Base-by-base conservation (phyloP, 2,113 vertebrate species). In the Chloropsis cyanopogon region DNA sequence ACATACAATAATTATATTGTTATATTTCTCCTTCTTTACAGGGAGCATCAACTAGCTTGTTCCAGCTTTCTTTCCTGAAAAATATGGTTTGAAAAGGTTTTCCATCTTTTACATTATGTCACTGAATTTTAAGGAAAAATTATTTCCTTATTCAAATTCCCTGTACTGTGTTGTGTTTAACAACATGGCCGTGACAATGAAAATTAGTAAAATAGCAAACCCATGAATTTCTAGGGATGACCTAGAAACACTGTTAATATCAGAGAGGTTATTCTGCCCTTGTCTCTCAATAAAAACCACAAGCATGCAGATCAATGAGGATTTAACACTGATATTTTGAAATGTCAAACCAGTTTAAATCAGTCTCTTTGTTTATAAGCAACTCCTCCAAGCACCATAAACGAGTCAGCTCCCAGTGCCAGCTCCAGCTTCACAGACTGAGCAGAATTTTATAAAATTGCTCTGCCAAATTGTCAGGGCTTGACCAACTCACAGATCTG, bases 1-100 rank as follows among this genome's bases (percentile, higher is more conserved):
- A n/a, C 0, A 0, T 20, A 20, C 3, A 21, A 19, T 4, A 14
- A 12, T 4, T 20, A 44, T 15, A 14, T 11, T 41, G 9, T 10
- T 71, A 1, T 10, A 56, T 50, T 69, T 81, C 77, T 46, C 22
- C 16, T 28, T 24, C 2, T 14, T 50, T 29, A 52, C 9, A 4
- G 13, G 10, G 47, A 47, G 13, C 83, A n/a, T 15, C 14, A 47
- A 13, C 17, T 3, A 33, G 4, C 2, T 59, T 50, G 12, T 76
- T 69, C 12, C 35, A 93, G 21, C 2, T 26, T 33, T 57, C 54
- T 68, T 76, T 19, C 24, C 33, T 25, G 29, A 72, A 91, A 86
- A 71, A 14, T 3, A 26, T 1, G 7, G 8, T 20, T 37, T 64
- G 54, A 44, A 77, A 81, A n/a, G 7, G 3, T 56, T 88, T 89